Evolutionary conservation across 2,888 invertebrate species (phyloP).

Genomic region (Agonopterix alstromeriana): DNA sequence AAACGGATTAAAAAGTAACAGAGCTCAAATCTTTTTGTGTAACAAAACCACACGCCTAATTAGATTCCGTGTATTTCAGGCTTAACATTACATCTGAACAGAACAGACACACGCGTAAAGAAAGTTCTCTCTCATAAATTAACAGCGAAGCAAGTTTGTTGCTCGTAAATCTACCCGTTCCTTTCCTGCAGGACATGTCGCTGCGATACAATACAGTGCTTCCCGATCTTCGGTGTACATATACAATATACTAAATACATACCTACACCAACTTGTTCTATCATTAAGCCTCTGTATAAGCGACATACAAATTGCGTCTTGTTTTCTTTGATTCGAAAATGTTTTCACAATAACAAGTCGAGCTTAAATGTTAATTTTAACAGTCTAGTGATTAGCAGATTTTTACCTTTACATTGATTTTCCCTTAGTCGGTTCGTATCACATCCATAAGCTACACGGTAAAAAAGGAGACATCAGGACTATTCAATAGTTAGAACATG

Average conservation of each 20-base stretch:
- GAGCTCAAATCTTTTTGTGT: too few relatives aligned
- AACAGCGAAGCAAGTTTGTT: background rate
- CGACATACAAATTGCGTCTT: background rate
- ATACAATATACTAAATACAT: background rate
- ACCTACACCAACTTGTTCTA: background rate
- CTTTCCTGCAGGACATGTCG: background rate
- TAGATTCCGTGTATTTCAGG: background rate
- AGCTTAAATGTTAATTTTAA: too few relatives aligned
- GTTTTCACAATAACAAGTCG: too few relatives aligned
- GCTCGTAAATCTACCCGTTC: background rate
- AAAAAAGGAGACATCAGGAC: too few relatives aligned
- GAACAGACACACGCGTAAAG: background rate
- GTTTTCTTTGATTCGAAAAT: too few relatives aligned
- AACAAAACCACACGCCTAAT: background rate
- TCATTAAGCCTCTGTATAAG: background rate
- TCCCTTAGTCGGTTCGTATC: too few relatives aligned
- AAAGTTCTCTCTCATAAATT: slow-evolving; percentile 1
- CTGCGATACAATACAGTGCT: background rate
- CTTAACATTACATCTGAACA: background rate
- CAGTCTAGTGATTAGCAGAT: too few relatives aligned
- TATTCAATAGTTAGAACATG: too few relatives aligned
- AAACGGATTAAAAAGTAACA: background rate
- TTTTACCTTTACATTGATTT: too few relatives aligned
- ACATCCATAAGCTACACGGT: too few relatives aligned
- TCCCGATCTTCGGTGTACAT: background rate